Conservation (phyloP, 2,113 vertebrate genomes). For the Noctilio leporinus region DNA sequence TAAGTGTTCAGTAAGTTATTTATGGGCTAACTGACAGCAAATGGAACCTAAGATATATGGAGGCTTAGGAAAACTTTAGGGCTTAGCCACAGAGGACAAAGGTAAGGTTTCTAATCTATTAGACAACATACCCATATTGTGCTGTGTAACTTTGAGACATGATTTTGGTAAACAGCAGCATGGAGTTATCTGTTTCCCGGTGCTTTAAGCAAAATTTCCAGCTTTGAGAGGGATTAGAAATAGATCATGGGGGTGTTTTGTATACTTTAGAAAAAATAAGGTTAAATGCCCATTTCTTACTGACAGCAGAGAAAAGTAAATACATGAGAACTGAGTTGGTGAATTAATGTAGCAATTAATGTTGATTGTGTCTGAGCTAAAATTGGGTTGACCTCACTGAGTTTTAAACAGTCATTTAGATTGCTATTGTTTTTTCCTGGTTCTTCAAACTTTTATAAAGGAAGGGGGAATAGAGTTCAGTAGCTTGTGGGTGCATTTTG, state of each 20-base stretch:
- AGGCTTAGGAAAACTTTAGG: background rate
- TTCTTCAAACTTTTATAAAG: background rate
- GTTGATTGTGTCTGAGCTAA: background rate
- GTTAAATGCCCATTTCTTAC: background rate
- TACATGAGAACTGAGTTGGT: background rate
- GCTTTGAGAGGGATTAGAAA: background rate
- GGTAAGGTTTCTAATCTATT: background rate
- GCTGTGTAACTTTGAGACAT: background rate
- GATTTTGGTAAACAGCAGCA: background rate
- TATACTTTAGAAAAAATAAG: background rate
- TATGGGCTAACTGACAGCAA: background rate
- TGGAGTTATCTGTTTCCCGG: background rate
- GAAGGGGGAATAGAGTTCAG: background rate
- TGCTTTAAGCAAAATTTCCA: background rate
- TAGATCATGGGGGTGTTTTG: background rate
- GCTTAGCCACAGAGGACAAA: background rate
- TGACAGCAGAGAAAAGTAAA: background rate
- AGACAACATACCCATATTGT: background rate
- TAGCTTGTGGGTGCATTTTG: background rate
- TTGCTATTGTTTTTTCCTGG: background rate
- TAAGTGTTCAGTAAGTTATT: background rate
- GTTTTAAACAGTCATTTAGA: background rate
- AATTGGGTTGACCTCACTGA: background rate
- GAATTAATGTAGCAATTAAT: slow-evolving; percentile 5
- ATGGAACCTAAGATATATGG: background rate